These are phyloP conservation scores for Thunnus albacares DNA, from an alignment of 2,797 vertebrate genomes.

Conservation along the genomic window DNA sequence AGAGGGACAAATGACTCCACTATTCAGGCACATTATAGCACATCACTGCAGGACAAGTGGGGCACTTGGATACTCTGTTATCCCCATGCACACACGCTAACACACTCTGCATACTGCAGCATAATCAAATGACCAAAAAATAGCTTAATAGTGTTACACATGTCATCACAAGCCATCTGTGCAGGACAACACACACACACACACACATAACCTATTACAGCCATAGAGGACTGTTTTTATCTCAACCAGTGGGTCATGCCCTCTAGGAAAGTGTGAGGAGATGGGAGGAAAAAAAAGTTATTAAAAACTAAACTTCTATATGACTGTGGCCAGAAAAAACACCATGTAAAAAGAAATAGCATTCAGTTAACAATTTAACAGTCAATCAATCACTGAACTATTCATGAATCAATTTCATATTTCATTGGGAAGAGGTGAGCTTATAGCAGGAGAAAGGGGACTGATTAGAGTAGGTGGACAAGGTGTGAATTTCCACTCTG, in stretches of 20 bases:
- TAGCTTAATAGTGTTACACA: neutral
- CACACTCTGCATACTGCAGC: neutral
- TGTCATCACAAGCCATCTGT: constrained; percentile 19
- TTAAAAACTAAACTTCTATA: neutral
- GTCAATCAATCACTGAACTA: constrained; percentile 36
- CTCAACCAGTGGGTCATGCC: neutral
- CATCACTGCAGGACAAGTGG: constrained; percentile 51
- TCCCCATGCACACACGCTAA: neutral
- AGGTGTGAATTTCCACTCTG: constrained; percentile 16
- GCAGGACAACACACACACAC: neutral
- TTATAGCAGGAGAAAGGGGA: neutral
- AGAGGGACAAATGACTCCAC: constrained; percentile 68
- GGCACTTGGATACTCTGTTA: constrained; percentile 46
- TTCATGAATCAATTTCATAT: constrained; percentile 24
- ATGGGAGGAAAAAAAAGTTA: neutral
- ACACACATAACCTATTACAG: constrained; percentile 7
- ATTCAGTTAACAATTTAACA: constrained; percentile 12
- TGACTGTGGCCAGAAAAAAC: neutral
- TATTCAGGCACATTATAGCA: constrained; percentile 48
- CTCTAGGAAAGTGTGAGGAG: neutral
- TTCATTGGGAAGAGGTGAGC: constrained; percentile 15
- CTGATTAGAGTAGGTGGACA: constrained; percentile 19
- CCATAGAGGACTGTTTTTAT: neutral
- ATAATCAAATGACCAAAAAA: constrained; percentile 38
- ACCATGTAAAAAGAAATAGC: neutral